phyloP scores from a whole-genome alignment of 2,888 invertebrate genomes.

The Euzophera pinguis region DNA sequence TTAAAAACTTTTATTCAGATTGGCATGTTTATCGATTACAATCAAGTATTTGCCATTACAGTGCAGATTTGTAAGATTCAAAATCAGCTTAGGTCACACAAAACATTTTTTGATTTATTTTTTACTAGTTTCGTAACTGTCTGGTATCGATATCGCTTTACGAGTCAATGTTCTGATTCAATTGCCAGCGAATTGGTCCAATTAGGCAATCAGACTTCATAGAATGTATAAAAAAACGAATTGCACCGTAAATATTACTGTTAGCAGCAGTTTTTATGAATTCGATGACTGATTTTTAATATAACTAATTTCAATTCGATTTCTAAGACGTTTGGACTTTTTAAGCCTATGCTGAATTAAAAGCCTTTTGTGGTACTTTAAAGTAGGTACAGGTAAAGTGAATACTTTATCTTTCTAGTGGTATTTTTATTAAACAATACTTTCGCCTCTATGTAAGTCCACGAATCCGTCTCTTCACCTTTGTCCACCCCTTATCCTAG shows the following conservation, averaged over 20 bases:
- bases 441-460: too few species aligned
- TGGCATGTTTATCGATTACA: constrained; percentile 8
- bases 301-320: neutral
- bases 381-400: too few species aligned
- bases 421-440: too few species aligned
- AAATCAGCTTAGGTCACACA: neutral
- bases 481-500: too few species aligned
- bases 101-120: neutral
- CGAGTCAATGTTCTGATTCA: constrained; percentile 23
- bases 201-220: constrained; percentile 24
- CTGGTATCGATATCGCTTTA: constrained; percentile 23
- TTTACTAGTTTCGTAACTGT: constrained; percentile 13
- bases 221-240: constrained; percentile 24
- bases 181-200: constrained; percentile 28
- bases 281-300: neutral
- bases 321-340: neutral
- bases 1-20: neutral
- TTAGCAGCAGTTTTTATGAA: constrained; percentile 3
- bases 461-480: too few species aligned
- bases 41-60: neutral
- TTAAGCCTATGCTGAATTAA: too few species aligned
- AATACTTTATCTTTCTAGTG: too few species aligned
- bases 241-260: constrained; percentile 8
- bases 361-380: too few species aligned
- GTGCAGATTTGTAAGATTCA: neutral